Evolutionary conservation across 1,140 invertebrate species (phyloP).

Genomic region (Ceratosolen solmsi): DNA sequence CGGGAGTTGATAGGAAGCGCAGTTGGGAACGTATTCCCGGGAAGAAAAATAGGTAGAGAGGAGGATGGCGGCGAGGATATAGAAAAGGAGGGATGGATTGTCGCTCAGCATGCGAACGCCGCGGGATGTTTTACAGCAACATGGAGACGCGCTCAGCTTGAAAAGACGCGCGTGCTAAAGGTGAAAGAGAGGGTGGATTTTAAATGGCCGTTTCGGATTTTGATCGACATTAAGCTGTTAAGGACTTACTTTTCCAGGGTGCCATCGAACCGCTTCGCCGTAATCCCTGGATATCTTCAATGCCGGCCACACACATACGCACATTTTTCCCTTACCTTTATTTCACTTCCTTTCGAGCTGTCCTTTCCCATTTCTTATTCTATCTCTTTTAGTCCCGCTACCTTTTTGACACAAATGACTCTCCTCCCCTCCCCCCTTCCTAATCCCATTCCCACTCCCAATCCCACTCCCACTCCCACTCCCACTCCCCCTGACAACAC

Average conservation of each 20-base stretch:
- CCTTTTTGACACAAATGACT: no score
- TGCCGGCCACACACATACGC: constrained; percentile 53
- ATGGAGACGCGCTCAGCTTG: background rate
- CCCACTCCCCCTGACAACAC: no score
- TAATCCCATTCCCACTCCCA: no score
- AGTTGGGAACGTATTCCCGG: background rate
- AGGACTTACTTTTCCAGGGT: constrained; percentile 64
- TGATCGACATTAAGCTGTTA: constrained; percentile 71
- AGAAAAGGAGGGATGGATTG: no score
- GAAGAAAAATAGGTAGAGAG: background rate
- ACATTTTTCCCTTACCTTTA: background rate
- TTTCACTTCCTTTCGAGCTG: background rate
- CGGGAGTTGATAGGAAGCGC: background rate
- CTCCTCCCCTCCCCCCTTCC: no score
- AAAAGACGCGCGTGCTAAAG: background rate
- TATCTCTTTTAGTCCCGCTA: background rate
- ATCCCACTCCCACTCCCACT: no score
- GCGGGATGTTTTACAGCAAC: background rate
- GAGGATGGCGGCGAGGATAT: no score
- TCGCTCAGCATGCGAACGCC: background rate
- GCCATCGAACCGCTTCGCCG: constrained; percentile 59
- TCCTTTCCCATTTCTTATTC: background rate
- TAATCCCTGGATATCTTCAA: constrained; percentile 54
- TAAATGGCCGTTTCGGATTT: constrained; percentile 62
- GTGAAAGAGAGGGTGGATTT: constrained; percentile 5